These are phyloP conservation scores for Poeciliopsis paucimaculata DNA, from an alignment of 2,797 vertebrate genomes.

Conservation along the genomic window DNA sequence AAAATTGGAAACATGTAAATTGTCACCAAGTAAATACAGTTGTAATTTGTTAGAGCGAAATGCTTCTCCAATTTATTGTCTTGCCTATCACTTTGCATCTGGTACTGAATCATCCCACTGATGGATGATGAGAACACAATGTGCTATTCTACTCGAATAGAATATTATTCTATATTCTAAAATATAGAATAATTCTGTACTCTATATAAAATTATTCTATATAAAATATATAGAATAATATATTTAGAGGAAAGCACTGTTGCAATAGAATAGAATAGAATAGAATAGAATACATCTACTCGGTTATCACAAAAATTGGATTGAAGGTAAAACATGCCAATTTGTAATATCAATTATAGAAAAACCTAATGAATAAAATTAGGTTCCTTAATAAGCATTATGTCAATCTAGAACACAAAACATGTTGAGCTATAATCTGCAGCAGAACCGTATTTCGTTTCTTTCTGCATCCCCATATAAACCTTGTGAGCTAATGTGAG, in stretches of 20 bases:
- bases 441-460: constrained; percentile 11
- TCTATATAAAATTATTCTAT: too few relatives aligned
- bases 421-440: constrained; percentile 20
- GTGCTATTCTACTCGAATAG: not conserved
- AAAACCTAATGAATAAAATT: not conserved
- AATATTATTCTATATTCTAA: too few relatives aligned
- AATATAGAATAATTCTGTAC: too few relatives aligned
- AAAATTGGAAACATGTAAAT: not conserved
- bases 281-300: not conserved
- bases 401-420: constrained; percentile 7
- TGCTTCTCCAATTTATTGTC: not conserved
- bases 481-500: constrained; percentile 44
- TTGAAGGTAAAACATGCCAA: not conserved
- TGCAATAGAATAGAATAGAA: too few relatives aligned
- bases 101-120: not conserved
- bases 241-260: too few relatives aligned
- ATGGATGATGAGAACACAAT: not conserved
- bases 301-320: not conserved
- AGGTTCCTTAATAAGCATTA: constrained; percentile 10
- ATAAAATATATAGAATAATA: too few relatives aligned
- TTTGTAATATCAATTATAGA: not conserved
- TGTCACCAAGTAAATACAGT: not conserved
- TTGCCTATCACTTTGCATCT: not conserved
- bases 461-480: constrained; percentile 15
- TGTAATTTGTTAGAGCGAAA: not conserved